phyloP scores from a whole-genome alignment of 2,888 invertebrate species.

The Phlogophora meticulosa region DNA sequence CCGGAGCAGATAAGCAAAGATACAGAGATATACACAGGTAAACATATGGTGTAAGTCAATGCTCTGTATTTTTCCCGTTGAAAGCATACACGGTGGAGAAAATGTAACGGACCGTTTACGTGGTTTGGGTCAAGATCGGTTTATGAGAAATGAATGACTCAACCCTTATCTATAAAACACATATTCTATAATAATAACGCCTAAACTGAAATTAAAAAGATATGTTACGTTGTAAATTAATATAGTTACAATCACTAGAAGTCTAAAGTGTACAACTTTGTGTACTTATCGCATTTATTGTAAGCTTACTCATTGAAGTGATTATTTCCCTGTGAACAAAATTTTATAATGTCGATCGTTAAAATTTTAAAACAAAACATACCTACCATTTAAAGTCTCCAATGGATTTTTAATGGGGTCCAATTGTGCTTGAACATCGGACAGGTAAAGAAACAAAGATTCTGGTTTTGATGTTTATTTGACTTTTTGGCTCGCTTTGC shows the following conservation, averaged over 20 bases:
- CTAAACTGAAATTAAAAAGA: neutral
- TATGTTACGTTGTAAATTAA: neutral
- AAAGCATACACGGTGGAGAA: constrained; percentile 33
- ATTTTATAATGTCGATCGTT: constrained; percentile 49
- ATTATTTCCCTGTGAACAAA: constrained; percentile 73
- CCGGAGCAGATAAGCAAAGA: constrained; percentile 75
- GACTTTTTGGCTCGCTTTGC: constrained; percentile 13
- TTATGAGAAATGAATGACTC: neutral
- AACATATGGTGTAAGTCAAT: constrained; percentile 60
- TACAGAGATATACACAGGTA: constrained; percentile 63
- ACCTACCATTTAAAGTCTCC: constrained; percentile 62
- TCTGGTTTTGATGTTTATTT: constrained; percentile 23
- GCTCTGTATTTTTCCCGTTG: constrained; percentile 54
- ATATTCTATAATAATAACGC: neutral
- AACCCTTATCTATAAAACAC: neutral
- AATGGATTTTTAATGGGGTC: constrained; percentile 66
- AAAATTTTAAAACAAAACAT: constrained; percentile 52
- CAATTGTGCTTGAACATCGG: constrained; percentile 44
- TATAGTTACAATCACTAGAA: constrained; percentile 21
- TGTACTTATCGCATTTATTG: constrained; percentile 45
- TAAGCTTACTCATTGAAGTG: constrained; percentile 48
- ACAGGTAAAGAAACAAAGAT: constrained; percentile 28
- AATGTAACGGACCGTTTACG: constrained; percentile 29
- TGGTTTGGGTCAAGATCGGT: constrained; percentile 15
- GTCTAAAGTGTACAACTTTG: constrained; percentile 33